Conservation (phyloP, 2,888 invertebrate species). For the Leuctra nigra region DNA sequence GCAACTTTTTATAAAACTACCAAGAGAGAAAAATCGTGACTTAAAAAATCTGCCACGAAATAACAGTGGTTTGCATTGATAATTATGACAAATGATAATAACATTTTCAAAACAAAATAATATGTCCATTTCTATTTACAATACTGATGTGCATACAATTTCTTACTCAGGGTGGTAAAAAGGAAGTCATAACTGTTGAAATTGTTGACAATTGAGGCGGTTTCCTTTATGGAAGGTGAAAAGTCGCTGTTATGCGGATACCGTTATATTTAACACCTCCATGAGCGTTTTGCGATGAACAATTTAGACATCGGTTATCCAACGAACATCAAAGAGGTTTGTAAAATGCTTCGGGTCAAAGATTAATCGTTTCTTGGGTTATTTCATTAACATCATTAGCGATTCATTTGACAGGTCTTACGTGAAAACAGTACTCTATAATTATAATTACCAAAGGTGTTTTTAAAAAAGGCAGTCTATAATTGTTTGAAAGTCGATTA, state of each 20-base stretch:
- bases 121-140: background rate
- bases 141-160: too few relatives aligned
- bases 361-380: background rate
- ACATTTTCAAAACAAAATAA: constrained; percentile 8
- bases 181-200: background rate
- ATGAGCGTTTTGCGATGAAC: background rate
- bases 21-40: constrained; percentile 4
- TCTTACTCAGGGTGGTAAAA: background rate
- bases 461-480: too few relatives aligned
- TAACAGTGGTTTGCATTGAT: constrained; percentile 12
- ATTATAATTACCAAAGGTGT: too few relatives aligned
- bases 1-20: background rate
- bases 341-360: background rate
- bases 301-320: constrained; percentile 1
- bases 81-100: constrained; percentile 19
- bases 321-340: background rate
- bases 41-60: constrained; percentile 10
- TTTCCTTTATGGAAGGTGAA: constrained; percentile 2
- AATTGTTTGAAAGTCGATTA: too few relatives aligned
- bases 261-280: constrained; percentile 5
- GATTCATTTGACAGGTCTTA: constrained; percentile 6
- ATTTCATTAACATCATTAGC: constrained; percentile 7
- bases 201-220: background rate
- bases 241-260: background rate
- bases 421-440: constrained; percentile 2